A percentile compares a stretch with the other conserved stretches of the same genome.
Conservation (phyloP, 2,113 vertebrate species). For the Podiceps cristatus region DNA sequence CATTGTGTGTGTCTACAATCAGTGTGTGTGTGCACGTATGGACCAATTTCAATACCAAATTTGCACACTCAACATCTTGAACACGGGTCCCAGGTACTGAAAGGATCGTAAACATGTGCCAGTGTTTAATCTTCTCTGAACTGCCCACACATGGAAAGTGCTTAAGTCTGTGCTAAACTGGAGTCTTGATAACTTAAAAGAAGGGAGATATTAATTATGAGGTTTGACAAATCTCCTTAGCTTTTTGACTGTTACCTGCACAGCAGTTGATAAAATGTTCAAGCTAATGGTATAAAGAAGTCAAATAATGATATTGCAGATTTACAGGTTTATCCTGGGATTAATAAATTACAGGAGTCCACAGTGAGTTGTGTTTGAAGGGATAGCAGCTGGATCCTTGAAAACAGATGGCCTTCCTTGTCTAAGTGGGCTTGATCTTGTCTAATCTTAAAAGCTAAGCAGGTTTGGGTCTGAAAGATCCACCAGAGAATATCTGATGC, state of each 20-base stretch:
- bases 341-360: slow-evolving; percentile 64
- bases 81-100: fast-evolving
- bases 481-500: slow-evolving; percentile 34
- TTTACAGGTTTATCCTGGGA: slow-evolving; percentile 64
- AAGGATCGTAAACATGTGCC: not conserved
- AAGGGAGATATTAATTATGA: slow-evolving; percentile 57
- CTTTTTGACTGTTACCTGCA: slow-evolving; percentile 66
- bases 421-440: slow-evolving; percentile 66
- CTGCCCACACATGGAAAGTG: not conserved
- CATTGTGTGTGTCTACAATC: not conserved
- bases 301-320: slow-evolving; percentile 62
- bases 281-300: slow-evolving; percentile 55
- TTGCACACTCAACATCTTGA: not conserved
- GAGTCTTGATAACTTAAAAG: slow-evolving; percentile 11
- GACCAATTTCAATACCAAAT: not conserved
- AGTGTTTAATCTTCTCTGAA: not conserved
- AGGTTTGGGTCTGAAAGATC: slow-evolving; percentile 44
- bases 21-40: fast-evolving
- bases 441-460: slow-evolving; percentile 69
- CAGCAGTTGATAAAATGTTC: slow-evolving; percentile 61
- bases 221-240: slow-evolving; percentile 64
- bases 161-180: not conserved
- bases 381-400: slow-evolving; percentile 66
- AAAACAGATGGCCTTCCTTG: slow-evolving; percentile 67
- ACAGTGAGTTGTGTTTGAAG: slow-evolving; percentile 54